Percentiles rank a stretch among this genome's conserved stretches.
These are phyloP conservation scores for Sebastes oblongus DNA, from an alignment of 2,797 vertebrate genomes.

Conservation along the genomic window DNA sequence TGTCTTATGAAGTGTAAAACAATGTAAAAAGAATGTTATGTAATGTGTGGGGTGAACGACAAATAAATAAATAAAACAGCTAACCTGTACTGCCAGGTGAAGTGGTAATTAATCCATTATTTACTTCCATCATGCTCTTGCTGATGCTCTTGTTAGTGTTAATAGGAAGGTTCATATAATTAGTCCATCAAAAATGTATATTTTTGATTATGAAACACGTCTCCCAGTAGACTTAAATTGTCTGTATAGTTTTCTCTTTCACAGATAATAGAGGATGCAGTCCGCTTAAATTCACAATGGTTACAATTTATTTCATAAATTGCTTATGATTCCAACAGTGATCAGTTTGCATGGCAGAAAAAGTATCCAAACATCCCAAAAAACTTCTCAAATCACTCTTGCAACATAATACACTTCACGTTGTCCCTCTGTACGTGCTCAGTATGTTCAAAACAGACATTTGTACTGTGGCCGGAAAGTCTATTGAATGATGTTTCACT, in stretches of 20 bases:
- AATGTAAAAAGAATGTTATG: background rate
- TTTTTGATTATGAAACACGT: background rate
- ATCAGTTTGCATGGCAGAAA: background rate
- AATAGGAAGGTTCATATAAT: background rate
- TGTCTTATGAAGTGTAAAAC: background rate
- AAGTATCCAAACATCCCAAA: background rate
- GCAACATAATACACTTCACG: background rate
- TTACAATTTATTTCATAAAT: background rate
- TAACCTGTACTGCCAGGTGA: background rate
- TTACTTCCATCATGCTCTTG: background rate
- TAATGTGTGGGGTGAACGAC: background rate
- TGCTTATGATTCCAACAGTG: background rate
- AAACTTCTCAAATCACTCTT: background rate
- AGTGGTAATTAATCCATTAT: background rate
- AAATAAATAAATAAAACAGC: background rate
- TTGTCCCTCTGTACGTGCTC: background rate
- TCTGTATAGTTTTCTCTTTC: background rate
- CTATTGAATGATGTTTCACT: too few species aligned
- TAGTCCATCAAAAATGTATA: background rate
- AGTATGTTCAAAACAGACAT: background rate
- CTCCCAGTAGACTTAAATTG: background rate
- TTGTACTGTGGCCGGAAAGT: too few species aligned
- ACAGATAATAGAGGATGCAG: background rate
- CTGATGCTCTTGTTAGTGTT: background rate
- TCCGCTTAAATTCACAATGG: background rate